phyloP scores from a whole-genome alignment of 2,888 invertebrate genomes.

The Ectemnius lituratus region DNA sequence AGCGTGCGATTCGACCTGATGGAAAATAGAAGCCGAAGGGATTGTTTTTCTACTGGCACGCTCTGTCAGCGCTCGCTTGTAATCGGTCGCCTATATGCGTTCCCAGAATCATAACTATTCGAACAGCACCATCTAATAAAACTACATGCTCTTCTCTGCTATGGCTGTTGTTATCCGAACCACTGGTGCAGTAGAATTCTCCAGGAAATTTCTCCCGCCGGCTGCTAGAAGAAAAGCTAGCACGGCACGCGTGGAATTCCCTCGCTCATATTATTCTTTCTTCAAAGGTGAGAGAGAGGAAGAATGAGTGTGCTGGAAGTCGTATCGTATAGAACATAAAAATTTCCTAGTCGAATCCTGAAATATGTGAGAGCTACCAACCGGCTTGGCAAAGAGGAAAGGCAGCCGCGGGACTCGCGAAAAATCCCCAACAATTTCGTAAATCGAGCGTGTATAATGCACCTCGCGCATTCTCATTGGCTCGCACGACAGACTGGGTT shows the following conservation, averaged over 20 bases:
- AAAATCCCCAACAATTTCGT: constrained; percentile 42
- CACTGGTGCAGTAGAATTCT: no score
- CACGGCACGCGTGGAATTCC: no score
- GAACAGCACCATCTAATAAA: constrained; percentile 15
- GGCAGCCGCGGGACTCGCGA: constrained; percentile 2
- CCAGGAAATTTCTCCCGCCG: no score
- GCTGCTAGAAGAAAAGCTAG: no score
- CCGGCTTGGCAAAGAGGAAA: not conserved
- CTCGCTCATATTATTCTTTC: no score
- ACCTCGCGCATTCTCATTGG: constrained; percentile 17
- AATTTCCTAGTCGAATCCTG: no score
- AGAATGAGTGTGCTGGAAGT: no score
- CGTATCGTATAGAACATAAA: no score
- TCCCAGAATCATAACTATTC: constrained; percentile 41
- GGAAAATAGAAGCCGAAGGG: constrained; percentile 5
- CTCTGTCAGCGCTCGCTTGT: constrained; percentile 31
- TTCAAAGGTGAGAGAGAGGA: no score
- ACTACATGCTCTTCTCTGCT: not conserved
- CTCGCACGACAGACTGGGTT: not conserved
- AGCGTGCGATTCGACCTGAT: constrained; percentile 7
- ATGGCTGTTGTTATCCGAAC: no score
- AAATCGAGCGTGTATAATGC: constrained; percentile 47
- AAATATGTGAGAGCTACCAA: no score
- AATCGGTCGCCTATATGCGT: constrained; percentile 38
- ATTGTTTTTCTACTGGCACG: constrained; percentile 14